Base-by-base conservation (phyloP, 2,113 vertebrate species). In the Coreoperca whiteheadi region DNA sequence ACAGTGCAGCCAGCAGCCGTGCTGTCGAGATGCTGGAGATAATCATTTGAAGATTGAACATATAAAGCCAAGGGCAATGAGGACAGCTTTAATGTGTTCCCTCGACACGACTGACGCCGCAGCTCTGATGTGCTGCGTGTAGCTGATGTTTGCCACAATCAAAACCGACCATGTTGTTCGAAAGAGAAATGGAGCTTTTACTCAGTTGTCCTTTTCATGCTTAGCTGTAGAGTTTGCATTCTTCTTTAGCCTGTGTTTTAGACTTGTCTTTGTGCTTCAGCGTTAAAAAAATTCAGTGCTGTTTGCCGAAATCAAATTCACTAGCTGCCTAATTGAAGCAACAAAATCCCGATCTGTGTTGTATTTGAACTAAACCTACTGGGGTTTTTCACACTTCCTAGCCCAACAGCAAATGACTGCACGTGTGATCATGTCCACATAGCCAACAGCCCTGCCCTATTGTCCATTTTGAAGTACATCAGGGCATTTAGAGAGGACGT, bases 11-110 rank as follows among this genome's bases (percentile, higher is more conserved):
- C 68, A 74, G 68, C 43, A 73, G 67, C 39, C 7, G 7, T 46
- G 54, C 54, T 75, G 69, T 25, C 30, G 64, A 69, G 85, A 77
- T 70, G 68, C 59, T 74, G 64, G 20, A 68, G 68, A 88, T 59
- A 23, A 76, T 64, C 4, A 72, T 74, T 65, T 25, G 39, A 57
- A 59, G 12, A 67, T 37, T 56, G 46, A 70, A 60, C 34, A 60
- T 12, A 15, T 3, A 34, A 2, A 54, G 67, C 81, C 61, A 20
- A 30, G n/a, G 39, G 48, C 30, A 41, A 46, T 4, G 57, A 23
- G 37, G 37, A 37, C 21, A 54, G 51, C 23, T 74, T 66, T 64
- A 37, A 51, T 66, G 65, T 70, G 14, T 51, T 71, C 7, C 56
- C 41, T 54, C 73, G 23, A 73, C 53, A 30, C 12, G 1, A 14